Evolutionary conservation across 2,797 vertebrate species (phyloP).

Genomic region (Chelmon rostratus): DNA sequence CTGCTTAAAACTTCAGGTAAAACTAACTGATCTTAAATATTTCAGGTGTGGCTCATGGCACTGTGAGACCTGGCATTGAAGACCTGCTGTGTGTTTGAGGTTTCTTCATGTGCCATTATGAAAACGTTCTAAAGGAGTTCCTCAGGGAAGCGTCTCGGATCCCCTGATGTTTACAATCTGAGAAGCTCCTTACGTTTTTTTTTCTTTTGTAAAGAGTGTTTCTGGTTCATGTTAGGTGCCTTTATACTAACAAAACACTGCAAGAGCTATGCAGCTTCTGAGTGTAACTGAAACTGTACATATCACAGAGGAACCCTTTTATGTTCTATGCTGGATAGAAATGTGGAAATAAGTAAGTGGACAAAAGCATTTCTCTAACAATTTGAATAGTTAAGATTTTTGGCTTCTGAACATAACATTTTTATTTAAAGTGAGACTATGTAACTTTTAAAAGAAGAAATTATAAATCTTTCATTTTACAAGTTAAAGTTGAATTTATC

Average conservation of each 20-base stretch:
- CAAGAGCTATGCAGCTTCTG: neutral
- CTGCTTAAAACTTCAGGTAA: slow-evolving; percentile 21
- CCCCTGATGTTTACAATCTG: slow-evolving; percentile 26
- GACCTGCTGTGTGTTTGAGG: slow-evolving; percentile 7
- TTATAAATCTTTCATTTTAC: neutral
- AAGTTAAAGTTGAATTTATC: neutral
- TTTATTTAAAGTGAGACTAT: slow-evolving; percentile 15
- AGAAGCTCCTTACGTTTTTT: slow-evolving; percentile 13
- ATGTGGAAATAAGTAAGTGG: neutral
- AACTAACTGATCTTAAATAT: neutral
- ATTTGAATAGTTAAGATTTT: neutral
- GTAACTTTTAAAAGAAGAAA: slow-evolving; percentile 1
- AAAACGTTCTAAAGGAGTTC: slow-evolving; percentile 31
- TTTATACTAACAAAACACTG: slow-evolving; percentile 44
- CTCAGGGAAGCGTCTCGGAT: slow-evolving; percentile 40
- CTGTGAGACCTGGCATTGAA: slow-evolving; percentile 1
- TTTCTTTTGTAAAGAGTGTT: slow-evolving; percentile 26
- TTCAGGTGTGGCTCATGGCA: slow-evolving; percentile 11
- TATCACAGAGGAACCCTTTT: neutral
- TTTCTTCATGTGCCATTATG: neutral
- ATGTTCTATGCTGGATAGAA: neutral
- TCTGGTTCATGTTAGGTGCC: slow-evolving; percentile 26
- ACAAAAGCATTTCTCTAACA: neutral
- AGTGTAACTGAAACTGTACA: slow-evolving; percentile 20
- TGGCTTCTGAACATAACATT: slow-evolving; percentile 5